Base-by-base conservation (phyloP, 2,888 invertebrate genomes). In the Nemapogon koenigi region DNA sequence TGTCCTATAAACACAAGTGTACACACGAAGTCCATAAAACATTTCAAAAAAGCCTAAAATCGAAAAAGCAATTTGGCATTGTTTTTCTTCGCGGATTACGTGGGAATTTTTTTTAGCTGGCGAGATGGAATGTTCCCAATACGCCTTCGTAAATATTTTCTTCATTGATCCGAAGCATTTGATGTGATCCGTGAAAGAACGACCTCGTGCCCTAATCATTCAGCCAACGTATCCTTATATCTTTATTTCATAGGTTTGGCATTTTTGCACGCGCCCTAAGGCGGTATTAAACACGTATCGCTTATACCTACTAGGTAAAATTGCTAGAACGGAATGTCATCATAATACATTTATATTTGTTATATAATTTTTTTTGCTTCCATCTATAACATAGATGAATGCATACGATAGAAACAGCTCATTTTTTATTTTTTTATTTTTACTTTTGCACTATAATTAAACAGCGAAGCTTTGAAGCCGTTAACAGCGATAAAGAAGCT, bases 161-260 rank as follows among this genome's bases (percentile, higher is more conserved):
- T 33, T 33, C 16, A 33, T 33, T 33, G 19, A 19, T 33, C 33
- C 18, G 4, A 33, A 16, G 33, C 31, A 31, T 31, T 15, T 22
- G 22, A 22, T 8, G 6, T 43, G 48, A 51, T 54, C 48, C 57
- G 56, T 55, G 57, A 51, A 51, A 52, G 45, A 44, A 46, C 33
- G 47, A 46, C 45, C 55, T 50, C 50, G 55, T 56, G 55, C 51
- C 55, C 50, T 44, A 42, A 46, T 44, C 38, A 38, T 27, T 40
- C 25, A 50, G 53, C 16, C 4, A 10, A 14, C 16, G 16, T 28
- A 28, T 31, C 16, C 33, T 33, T 13, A 33, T 16, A 31, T 31
- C 31, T 31, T 31, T 16, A 31, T 31, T 16, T 31, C 16, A 33
- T 19, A 18, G 19, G 33, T 19, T 16, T 33, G 19, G 19, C 33